phyloP scores from a whole-genome alignment of 2,113 vertebrate species.

The Rhodinocichla rosea region DNA sequence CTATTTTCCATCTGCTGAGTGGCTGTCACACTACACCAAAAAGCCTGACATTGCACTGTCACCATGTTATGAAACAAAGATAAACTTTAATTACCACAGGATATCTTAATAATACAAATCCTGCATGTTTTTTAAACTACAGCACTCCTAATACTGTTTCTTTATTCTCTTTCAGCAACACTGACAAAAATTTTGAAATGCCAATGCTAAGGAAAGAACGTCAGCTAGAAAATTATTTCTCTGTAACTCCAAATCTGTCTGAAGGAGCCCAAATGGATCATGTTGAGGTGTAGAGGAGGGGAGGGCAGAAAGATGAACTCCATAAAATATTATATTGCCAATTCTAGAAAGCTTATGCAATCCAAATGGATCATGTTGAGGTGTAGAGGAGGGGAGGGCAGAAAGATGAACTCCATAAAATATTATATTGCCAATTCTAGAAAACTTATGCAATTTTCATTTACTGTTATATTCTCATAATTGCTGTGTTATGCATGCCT shows the following conservation, averaged over 20 bases:
- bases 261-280: background rate
- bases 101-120: background rate
- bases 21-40: background rate
- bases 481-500: background rate
- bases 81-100: background rate
- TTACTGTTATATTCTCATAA: background rate
- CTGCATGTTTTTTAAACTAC: background rate
- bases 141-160: background rate
- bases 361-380: background rate
- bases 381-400: background rate
- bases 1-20: background rate
- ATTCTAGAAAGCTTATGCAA: background rate
- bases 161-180: background rate
- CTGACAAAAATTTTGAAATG: background rate
- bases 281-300: background rate
- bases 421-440: background rate
- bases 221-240: background rate
- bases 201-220: background rate
- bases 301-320: background rate
- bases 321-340: background rate
- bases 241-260: background rate
- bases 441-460: background rate
- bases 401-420: background rate
- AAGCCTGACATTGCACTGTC: background rate
- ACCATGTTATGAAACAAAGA: background rate